phyloP scores from a whole-genome alignment of 2,113 vertebrate genomes.

The Oreochromis niloticus region DNA sequence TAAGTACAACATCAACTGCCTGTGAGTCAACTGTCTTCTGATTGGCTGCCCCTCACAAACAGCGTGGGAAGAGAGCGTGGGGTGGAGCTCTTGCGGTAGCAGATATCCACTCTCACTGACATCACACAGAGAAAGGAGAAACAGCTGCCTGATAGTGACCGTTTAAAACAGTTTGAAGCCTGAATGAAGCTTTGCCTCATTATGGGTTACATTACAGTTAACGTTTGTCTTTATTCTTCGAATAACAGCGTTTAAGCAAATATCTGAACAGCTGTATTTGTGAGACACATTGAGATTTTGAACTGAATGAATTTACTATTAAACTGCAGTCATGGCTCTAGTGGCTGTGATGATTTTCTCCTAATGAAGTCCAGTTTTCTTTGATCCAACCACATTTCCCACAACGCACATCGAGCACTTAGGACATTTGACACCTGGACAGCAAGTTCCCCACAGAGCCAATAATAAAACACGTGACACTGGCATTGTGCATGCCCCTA shows the following conservation, averaged over 20 bases:
- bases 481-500: background rate
- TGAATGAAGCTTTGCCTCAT: background rate
- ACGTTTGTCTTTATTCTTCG: background rate
- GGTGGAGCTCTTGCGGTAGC: background rate
- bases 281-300: background rate
- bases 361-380: background rate
- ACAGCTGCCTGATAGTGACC: background rate
- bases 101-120: background rate
- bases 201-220: background rate
- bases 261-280: background rate
- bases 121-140: background rate
- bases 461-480: background rate
- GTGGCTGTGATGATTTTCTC: fast-evolving
- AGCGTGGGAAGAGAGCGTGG: background rate
- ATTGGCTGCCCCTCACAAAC: background rate
- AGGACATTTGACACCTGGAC: background rate
- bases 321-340: background rate
- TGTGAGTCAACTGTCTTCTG: background rate
- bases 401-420: background rate
- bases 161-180: background rate
- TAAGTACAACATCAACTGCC: background rate
- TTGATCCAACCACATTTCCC: background rate
- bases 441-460: background rate
- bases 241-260: background rate
- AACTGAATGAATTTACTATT: background rate